Conservation (phyloP, 1,140 invertebrate species). For the Wiebesia pumilae region DNA sequence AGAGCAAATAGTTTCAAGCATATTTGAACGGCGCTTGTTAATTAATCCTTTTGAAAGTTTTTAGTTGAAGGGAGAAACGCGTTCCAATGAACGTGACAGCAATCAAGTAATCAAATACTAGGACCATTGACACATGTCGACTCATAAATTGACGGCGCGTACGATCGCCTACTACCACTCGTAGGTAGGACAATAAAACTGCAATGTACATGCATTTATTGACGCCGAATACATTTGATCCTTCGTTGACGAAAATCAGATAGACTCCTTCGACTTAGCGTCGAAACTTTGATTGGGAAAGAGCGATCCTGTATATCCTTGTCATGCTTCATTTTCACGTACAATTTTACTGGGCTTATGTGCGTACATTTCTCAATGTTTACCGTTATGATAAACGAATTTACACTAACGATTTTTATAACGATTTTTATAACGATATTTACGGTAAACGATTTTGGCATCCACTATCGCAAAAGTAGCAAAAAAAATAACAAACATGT, state of each 20-base stretch:
- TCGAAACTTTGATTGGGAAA: too few relatives aligned
- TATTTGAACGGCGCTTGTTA: too few relatives aligned
- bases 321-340: too few relatives aligned
- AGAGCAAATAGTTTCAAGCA: too few relatives aligned
- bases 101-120: not conserved
- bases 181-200: not conserved
- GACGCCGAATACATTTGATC: not conserved
- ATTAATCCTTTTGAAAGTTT: not conserved
- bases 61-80: not conserved
- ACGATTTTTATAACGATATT: too few relatives aligned
- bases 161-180: not conserved
- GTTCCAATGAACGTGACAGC: not conserved
- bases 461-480: not conserved
- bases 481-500: not conserved
- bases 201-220: not conserved
- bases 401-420: too few relatives aligned
- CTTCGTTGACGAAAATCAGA: not conserved
- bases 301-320: too few relatives aligned
- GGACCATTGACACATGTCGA: not conserved
- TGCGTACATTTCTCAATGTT: too few relatives aligned
- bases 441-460: too few relatives aligned
- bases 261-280: not conserved
- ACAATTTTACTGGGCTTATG: too few relatives aligned
- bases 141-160: not conserved
- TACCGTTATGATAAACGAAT: too few relatives aligned